Evolutionary conservation across 2,797 vertebrate genomes (phyloP).

Genomic region (Vipera latastei): DNA sequence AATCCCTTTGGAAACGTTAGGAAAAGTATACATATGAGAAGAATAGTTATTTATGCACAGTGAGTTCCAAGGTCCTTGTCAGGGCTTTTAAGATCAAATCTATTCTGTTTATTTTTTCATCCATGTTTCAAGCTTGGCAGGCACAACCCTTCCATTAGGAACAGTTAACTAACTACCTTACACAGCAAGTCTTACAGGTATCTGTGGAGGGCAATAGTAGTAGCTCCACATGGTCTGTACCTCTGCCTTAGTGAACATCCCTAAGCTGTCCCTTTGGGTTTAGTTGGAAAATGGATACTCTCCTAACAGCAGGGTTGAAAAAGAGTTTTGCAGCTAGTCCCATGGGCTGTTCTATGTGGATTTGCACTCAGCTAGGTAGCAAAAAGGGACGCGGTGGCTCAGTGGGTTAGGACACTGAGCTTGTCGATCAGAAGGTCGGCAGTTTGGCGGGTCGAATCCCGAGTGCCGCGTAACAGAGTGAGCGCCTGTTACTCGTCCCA

Average conservation of each 20-base stretch:
- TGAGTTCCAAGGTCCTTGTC: conserved; percentile 1
- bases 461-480: no score
- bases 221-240: not conserved
- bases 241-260: not conserved
- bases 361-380: not conserved
- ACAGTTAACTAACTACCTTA: not conserved
- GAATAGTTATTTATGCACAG: not conserved
- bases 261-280: not conserved
- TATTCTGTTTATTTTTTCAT: not conserved
- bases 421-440: no score
- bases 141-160: not conserved
- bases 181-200: not conserved
- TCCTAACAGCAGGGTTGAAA: not conserved
- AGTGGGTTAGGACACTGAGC: no score
- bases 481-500: no score
- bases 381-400: no score
- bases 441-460: no score
- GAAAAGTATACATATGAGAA: not conserved
- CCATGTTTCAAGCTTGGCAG: not conserved
- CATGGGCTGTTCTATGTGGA: not conserved
- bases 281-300: not conserved
- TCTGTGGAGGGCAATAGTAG: not conserved
- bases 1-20: conserved; percentile 26
- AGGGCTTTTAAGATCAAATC: not conserved
- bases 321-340: not conserved